A percentile compares a stretch with the other conserved stretches of the same genome.
Conservation (phyloP, 2,797 vertebrate genomes). For the Gallinago solitaria region DNA sequence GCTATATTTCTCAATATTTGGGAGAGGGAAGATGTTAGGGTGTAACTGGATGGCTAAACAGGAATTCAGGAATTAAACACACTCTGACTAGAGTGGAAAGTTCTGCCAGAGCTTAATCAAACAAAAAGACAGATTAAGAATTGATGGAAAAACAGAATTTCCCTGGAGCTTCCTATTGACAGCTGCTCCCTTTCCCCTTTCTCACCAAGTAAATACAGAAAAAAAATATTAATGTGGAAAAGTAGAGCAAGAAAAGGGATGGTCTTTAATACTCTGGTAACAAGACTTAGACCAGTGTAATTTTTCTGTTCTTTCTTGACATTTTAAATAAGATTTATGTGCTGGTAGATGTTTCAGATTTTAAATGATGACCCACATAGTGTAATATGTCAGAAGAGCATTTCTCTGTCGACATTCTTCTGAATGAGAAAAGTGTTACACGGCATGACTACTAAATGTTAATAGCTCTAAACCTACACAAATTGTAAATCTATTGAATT, state of each 20-base stretch:
- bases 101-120: background rate
- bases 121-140: background rate
- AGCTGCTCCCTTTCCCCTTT: background rate
- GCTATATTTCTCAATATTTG: background rate
- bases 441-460: conserved; percentile 73
- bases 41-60: background rate
- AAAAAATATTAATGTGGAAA: background rate
- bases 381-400: conserved; percentile 69
- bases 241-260: conserved; percentile 9
- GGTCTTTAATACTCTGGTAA: conserved; percentile 50
- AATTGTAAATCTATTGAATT: conserved; percentile 76
- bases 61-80: background rate
- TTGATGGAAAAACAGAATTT: background rate
- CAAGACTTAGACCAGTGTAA: conserved; percentile 45
- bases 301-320: conserved; percentile 68
- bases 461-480: conserved; percentile 74
- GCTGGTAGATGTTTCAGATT: conserved; percentile 59
- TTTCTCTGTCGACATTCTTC: conserved; percentile 64
- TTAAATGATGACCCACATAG: conserved; percentile 72
- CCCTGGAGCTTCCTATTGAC: background rate
- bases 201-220: conserved; percentile 3
- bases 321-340: conserved; percentile 76
- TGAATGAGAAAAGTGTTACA: conserved; percentile 73
- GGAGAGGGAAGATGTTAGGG: background rate
- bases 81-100: background rate